A percentile compares a stretch with the other conserved stretches of the same genome.
These are phyloP conservation scores for Acanthopleura granulata DNA, from an alignment of 2,888 invertebrate species.

Conservation along the genomic window DNA sequence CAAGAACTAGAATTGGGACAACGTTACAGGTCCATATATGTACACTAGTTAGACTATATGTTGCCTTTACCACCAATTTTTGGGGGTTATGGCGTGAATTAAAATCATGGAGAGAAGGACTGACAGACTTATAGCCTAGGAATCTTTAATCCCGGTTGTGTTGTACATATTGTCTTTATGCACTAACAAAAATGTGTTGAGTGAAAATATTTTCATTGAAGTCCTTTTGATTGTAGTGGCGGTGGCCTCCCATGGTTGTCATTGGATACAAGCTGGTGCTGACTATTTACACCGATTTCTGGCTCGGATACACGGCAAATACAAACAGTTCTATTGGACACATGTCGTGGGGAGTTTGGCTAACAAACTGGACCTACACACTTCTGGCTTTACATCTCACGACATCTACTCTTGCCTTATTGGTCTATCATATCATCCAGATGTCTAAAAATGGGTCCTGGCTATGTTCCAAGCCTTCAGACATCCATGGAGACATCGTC, in stretches of 20 bases:
- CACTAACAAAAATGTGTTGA: no score
- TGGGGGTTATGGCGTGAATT: no score
- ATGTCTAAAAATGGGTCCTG: neutral
- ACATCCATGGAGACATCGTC: neutral
- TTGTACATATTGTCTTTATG: no score
- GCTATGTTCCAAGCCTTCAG: neutral
- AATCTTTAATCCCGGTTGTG: no score
- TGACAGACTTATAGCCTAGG: no score
- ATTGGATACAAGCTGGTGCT: slow-evolving; percentile 51
- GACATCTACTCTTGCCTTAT: slow-evolving; percentile 35
- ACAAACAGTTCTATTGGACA: neutral
- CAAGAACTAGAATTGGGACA: no score
- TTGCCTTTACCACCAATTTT: no score
- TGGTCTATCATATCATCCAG: slow-evolving; percentile 25
- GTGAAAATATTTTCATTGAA: no score
- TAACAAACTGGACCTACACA: slow-evolving; percentile 64
- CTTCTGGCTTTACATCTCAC: slow-evolving; percentile 49
- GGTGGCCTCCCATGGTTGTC: slow-evolving; percentile 45
- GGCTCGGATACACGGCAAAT: slow-evolving; percentile 44
- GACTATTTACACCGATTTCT: slow-evolving; percentile 48
- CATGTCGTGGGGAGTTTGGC: slow-evolving; percentile 47
- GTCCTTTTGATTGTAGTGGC: slow-evolving; percentile 59
- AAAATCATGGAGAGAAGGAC: no score
- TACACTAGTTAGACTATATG: no score
- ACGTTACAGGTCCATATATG: no score